phyloP scores from a whole-genome alignment of 1,140 invertebrate species.

The Eufriesea mexicana region DNA sequence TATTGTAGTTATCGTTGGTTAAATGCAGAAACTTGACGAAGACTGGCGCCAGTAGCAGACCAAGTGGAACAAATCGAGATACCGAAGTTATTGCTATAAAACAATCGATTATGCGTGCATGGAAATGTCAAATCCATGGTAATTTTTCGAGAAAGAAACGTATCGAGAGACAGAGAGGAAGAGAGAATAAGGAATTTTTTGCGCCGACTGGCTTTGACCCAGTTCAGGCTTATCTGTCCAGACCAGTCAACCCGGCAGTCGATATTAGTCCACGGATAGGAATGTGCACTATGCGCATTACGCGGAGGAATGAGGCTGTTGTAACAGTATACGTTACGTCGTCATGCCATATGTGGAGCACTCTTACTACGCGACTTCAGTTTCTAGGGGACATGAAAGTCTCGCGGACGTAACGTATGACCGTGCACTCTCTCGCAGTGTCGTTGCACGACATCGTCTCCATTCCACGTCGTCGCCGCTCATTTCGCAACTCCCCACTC shows the following conservation, averaged over 20 bases:
- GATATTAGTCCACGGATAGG: conserved; percentile 53
- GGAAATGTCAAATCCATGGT: no score
- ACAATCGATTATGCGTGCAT: no score
- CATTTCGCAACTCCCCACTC: neutral
- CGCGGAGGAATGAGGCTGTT: conserved; percentile 44
- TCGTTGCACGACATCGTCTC: neutral
- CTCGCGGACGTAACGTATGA: conserved; percentile 22
- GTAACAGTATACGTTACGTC: conserved; percentile 52
- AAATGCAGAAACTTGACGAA: no score
- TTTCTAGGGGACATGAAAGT: conserved; percentile 49
- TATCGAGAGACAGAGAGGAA: no score
- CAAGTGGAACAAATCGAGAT: no score
- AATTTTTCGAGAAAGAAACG: no score
- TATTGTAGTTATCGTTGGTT: no score
- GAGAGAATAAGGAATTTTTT: neutral
- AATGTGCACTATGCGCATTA: conserved; percentile 52
- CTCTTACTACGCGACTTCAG: conserved; percentile 55
- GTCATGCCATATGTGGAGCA: conserved; percentile 49
- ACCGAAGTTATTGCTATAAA: no score
- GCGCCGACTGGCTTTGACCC: conserved; percentile 34
- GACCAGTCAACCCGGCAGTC: conserved; percentile 43
- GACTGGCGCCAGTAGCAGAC: no score
- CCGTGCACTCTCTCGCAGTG: neutral
- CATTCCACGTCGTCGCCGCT: neutral
- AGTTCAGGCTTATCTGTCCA: conserved; percentile 21